phyloP scores from a whole-genome alignment of 1,140 invertebrate species.

The Drosophila azteca region DNA sequence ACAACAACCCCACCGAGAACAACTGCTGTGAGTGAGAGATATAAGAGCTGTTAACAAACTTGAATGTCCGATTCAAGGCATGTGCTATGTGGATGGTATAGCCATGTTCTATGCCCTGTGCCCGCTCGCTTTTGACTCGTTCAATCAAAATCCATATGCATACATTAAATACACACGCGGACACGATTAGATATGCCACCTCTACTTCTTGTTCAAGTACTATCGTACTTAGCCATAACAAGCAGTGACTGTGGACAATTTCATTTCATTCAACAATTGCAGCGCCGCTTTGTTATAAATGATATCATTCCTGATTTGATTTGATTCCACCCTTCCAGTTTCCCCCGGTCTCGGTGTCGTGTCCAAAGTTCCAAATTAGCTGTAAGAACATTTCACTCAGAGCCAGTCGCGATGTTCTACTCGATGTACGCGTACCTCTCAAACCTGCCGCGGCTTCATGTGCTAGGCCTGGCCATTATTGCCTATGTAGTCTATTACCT shows the following conservation, averaged over 20 bases:
- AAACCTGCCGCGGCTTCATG: constrained; percentile 72
- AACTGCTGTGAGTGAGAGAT: constrained; percentile 70
- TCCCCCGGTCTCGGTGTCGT: constrained; percentile 26
- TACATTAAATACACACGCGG: constrained; percentile 30
- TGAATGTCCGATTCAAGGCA: constrained; percentile 8
- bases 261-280: constrained; percentile 27
- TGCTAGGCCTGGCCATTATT: constrained; percentile 63
- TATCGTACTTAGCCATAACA: constrained; percentile 20
- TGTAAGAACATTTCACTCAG: constrained; percentile 53
- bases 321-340: constrained; percentile 42
- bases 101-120: constrained; percentile 11
- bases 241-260: constrained; percentile 11
- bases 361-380: constrained; percentile 56
- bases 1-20: constrained; percentile 29
- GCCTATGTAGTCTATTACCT: constrained; percentile 82
- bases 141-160: constrained; percentile 45
- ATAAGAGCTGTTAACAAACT: constrained; percentile 40
- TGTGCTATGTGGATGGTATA: not conserved
- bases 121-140: constrained; percentile 11
- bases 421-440: constrained; percentile 72
- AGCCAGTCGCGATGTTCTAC: constrained; percentile 67
- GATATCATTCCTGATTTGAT: constrained; percentile 6
- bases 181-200: constrained; percentile 45
- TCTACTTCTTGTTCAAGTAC: constrained; percentile 24
- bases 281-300: constrained; percentile 21